Evolutionary conservation across 2,888 invertebrate genomes (phyloP), one percentile per base, ranked within the genome.

Genomic region (Ditula angustiorana): DNA sequence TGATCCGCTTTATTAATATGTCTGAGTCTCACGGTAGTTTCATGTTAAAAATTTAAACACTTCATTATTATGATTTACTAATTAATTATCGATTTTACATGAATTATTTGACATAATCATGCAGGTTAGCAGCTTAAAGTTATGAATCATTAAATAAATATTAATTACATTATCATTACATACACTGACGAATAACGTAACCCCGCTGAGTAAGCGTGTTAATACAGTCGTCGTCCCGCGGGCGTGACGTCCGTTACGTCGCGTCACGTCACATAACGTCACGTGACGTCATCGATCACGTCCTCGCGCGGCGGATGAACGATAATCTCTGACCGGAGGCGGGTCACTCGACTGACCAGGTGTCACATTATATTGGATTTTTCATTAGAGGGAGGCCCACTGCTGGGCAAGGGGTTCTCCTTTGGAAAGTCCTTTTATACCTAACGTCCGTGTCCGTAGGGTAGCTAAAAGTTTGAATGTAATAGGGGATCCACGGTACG

Each of bases 241-340:
- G 35, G 26, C 58, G 58, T 58, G 44, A 64, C 56, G 62, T 58
- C 49, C 21, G 67, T 61, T 59, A 47, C 33, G 59, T 66, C 52
- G 53, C 60, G 59, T 61, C 63, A 53, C 69, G 69, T 69, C 69
- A 69, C 71, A 67, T 80, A 79, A 79, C 73, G 71, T 61, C 68
- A 68, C 65, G 66, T 64, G 65, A 56, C 61, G 50, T 50, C 50
- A 30, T 30, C 19, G 28, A 50, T 30, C 50, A 30, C 50, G 19
- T 28, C 28, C 7, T 10, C 19, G 19, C 28, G 11, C 49, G 50
- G 19, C 30, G 28, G 50, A 50, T 5, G 50, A 50, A 41, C 41
- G 50, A 50, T 50, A 50, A 50, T 50, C 28, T 50, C 50, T 50
- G 30, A 28, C 50, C 50, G 11, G 44, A 2, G 5, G 46, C 50